Base-by-base conservation (phyloP, 2,797 vertebrate genomes). In the Enteromius paludinosus region DNA sequence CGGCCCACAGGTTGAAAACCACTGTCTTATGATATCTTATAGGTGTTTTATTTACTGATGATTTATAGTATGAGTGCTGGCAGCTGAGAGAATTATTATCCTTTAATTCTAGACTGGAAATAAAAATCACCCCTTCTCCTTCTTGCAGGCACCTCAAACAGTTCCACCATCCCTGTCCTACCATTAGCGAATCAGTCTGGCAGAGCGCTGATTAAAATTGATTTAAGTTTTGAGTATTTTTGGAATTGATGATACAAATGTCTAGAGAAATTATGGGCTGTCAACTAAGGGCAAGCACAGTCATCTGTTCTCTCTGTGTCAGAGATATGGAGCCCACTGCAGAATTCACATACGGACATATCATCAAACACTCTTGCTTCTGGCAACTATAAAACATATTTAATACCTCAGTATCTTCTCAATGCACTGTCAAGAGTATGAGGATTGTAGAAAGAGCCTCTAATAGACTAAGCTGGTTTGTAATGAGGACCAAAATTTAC, bases 211-310 rank as follows among this genome's bases (percentile, higher is more conserved):
- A 92, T 92, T 92, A 87, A 89, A 93, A 94, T 93, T 77, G 91
- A 93, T 93, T 93, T 85, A 87, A 70, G 61, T 87, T 93, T 90
- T 83, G 20, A 86, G 79, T 85, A 71, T 84, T 90, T 93, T 87
- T 88, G 83, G 85, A 91, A 93, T 93, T 90, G 89, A 93, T 91
- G 87, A 92, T 88, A 91, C 83, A 91, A 91, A 90, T 89, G 87
- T 94, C 88, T 84, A 62, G 81, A 85, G 90, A 88, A 92, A 92
- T 93, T 90, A 91, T 89, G 86, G 72, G 86, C 90, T 3, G 45
- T 84, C 84, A 81, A 88, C 84, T 89, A 88, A 89, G 88, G 85
- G 83, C 70, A 78, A 88, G 87, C 84, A 82, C 90, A 81, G 87
- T 86, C 85, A 89, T 92, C 52, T 59, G 87, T 92, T 90, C 33